Evolutionary conservation across 2,797 vertebrate genomes (phyloP), one percentile per base, ranked within the genome.

Genomic region (Pangasius krempfi): DNA sequence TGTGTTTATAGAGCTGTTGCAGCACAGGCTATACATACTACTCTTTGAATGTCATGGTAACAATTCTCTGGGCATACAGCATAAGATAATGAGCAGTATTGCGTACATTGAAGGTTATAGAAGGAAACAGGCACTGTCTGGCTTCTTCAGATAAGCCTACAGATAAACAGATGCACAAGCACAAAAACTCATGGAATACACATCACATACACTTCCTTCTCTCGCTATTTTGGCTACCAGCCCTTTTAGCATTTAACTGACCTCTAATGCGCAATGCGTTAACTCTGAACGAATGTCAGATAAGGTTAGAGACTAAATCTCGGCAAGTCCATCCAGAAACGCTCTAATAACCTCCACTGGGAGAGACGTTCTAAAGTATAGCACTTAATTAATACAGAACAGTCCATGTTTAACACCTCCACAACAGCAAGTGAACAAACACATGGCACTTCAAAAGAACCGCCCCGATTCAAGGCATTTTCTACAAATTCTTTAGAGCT

Each of bases 91-190:
- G 56, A 86, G 78, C 40, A 52, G 54, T 52, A 58, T 72, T 89
- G 58, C 85, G 60, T 75, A 83, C 52, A 27, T n/a, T 76, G 79
- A 83, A 66, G 84, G 79, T 60, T 86, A 89, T 73, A 86, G 66
- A 86, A 72, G 73, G 89, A 89, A 87, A 80, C 80, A 72, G 70
- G 80, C 60, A 80, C 70, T 87, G 86, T 85, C 73, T 87, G 81
- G 86, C 60, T 44, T 68, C 62, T 87, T 40, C 64, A 81, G 86
- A 87, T 85, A 89, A 85, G 75, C 75, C 73, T 87, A 87, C 70
- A 80, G 80, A 87, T 84, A 85, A 80, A 85, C 83, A 89, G 73
- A 87, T 86, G 64, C 40, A 81, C 52, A 27, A 44, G 54, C 47
- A 40, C 50, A 66, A 87, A 37, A 84, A 75, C 47, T 58, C 52